Evolutionary conservation across 2,888 invertebrate species (phyloP).

Genomic region (Drosophila prolongata): DNA sequence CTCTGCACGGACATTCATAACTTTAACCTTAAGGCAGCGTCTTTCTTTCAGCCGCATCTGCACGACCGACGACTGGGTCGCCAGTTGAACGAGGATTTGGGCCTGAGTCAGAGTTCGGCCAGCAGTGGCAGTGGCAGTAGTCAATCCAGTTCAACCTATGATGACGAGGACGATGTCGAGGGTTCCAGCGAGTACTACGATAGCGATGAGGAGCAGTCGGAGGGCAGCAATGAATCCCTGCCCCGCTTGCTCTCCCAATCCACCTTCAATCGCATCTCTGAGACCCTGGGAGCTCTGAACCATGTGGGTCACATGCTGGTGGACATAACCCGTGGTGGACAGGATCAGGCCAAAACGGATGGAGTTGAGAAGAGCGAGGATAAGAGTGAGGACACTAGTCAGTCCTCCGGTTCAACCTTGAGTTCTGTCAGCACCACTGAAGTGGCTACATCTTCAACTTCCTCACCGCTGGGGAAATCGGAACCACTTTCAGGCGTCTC

Average conservation of each 20-base stretch:
- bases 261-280: slow-evolving; percentile 87
- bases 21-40: slow-evolving; percentile 84
- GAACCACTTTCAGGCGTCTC: slow-evolving; percentile 51
- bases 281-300: slow-evolving; percentile 91
- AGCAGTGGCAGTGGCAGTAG: slow-evolving; percentile 57
- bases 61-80: slow-evolving; percentile 62
- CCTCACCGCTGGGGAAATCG: slow-evolving; percentile 27
- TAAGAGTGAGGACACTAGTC: slow-evolving; percentile 3
- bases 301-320: slow-evolving; percentile 94
- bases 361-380: slow-evolving; percentile 20
- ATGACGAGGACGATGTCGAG: slow-evolving; percentile 63
- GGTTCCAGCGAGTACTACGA: slow-evolving; percentile 79
- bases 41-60: slow-evolving; percentile 83
- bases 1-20: slow-evolving; percentile 62
- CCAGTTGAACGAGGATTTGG: slow-evolving; percentile 45
- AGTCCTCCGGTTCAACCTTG: background rate
- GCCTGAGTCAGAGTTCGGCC: slow-evolving; percentile 41
- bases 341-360: slow-evolving; percentile 63
- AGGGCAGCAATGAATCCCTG: slow-evolving; percentile 74
- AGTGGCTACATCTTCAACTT: background rate
- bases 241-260: slow-evolving; percentile 87
- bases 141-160: slow-evolving; percentile 38
- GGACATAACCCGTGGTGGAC: slow-evolving; percentile 89
- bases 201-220: slow-evolving; percentile 68
- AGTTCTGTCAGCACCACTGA: slow-evolving; percentile 28